Conservation (phyloP, 1,140 invertebrate species). For the Musca domestica region DNA sequence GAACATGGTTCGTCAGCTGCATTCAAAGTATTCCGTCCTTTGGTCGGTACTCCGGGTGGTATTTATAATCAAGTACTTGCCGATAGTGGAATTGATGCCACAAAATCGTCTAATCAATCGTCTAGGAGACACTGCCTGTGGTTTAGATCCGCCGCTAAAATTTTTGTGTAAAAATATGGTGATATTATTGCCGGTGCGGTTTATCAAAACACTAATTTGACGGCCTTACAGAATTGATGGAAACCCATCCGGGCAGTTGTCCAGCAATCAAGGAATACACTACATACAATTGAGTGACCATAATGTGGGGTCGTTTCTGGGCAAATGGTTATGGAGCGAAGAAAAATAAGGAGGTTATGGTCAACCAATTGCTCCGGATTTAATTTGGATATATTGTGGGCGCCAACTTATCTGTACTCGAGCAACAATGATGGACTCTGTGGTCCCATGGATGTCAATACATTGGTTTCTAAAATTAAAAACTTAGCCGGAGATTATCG, state of each 20-base stretch:
- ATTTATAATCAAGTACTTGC: slow-evolving; percentile 45
- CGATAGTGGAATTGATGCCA: slow-evolving; percentile 41
- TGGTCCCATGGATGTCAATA: slow-evolving; percentile 55
- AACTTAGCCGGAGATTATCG: slow-evolving; percentile 50
- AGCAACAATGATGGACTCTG: slow-evolving; percentile 68
- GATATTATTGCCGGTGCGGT: slow-evolving; percentile 39
- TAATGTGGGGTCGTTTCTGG: slow-evolving; percentile 36
- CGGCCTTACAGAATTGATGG: slow-evolving; percentile 39
- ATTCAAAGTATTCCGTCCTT: slow-evolving; percentile 1
- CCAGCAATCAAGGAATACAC: slow-evolving; percentile 33
- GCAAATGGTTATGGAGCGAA: slow-evolving; percentile 34
- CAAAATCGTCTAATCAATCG: slow-evolving; percentile 35
- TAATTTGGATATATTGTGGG: slow-evolving; percentile 57
- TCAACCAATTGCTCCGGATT: slow-evolving; percentile 56
- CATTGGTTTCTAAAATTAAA: slow-evolving; percentile 54
- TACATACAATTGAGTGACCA: slow-evolving; percentile 33
- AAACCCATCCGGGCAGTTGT: slow-evolving; percentile 52
- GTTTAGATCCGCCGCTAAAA: slow-evolving; percentile 41
- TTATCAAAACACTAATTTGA: slow-evolving; percentile 37
- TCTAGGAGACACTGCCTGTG: slow-evolving; percentile 51
- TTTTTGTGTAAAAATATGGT: slow-evolving; percentile 38
- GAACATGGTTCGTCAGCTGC: slow-evolving; percentile 25
- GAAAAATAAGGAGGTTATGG: slow-evolving; percentile 56
- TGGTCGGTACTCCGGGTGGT: slow-evolving; percentile 27
- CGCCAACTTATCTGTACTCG: slow-evolving; percentile 69